A percentile compares a stretch with the other conserved stretches of the same genome.
Evolutionary conservation across 2,797 vertebrate genomes (phyloP).

Genomic region (Cirrhinus mrigala): DNA sequence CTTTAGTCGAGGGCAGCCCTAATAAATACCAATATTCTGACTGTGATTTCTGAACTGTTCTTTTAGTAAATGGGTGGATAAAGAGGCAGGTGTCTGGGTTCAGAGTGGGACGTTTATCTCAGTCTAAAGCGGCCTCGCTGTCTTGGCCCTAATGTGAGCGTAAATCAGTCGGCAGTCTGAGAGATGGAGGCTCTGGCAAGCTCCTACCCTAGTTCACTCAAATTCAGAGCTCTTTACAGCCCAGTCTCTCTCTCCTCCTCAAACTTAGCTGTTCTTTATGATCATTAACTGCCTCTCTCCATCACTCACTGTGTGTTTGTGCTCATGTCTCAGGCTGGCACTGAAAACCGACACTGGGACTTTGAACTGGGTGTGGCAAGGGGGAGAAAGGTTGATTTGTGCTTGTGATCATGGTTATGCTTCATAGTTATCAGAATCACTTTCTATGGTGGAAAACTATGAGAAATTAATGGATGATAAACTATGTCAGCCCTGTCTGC

Average conservation of each 20-base stretch:
- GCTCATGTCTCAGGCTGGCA: constrained; percentile 57
- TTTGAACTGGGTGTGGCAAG: background rate
- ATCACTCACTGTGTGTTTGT: constrained; percentile 45
- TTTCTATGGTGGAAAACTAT: background rate
- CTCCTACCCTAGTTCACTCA: constrained; percentile 16
- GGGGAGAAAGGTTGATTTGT: background rate
- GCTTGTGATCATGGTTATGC: background rate
- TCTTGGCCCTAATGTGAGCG: constrained; percentile 46
- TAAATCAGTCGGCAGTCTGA: constrained; percentile 50
- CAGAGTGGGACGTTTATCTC: constrained; percentile 37
- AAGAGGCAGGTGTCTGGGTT: constrained; percentile 29
- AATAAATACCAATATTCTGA: background rate
- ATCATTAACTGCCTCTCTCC: constrained; percentile 26
- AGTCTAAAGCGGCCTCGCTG: constrained; percentile 41
- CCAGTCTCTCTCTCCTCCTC: constrained; percentile 12
- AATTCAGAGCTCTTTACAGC: constrained; percentile 9
- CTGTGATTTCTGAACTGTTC: background rate
- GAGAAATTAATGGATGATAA: background rate
- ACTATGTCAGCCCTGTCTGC: background rate
- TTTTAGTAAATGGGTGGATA: background rate
- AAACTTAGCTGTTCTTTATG: constrained; percentile 44
- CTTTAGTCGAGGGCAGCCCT: too few species aligned
- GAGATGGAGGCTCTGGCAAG: constrained; percentile 43
- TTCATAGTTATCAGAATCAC: background rate
- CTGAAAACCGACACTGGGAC: background rate